Evolutionary conservation across 1,140 invertebrate species (phyloP).

Genomic region (Prorops nasuta): DNA sequence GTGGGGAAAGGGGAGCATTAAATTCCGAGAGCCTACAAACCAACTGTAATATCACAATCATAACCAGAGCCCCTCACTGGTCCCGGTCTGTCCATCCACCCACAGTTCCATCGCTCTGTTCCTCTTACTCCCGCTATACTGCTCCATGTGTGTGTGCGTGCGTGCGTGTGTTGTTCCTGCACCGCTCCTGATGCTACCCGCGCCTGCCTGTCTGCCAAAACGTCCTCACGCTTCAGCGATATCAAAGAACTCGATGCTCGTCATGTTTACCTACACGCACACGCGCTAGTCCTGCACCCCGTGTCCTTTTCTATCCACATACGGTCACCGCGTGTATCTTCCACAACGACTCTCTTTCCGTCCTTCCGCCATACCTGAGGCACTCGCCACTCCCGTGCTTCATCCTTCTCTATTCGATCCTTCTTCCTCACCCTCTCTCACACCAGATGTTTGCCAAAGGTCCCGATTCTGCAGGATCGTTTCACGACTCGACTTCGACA

Average conservation of each 20-base stretch:
- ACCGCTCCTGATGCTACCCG: neutral
- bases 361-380: too few relatives aligned
- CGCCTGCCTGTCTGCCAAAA: slow-evolving; percentile 32
- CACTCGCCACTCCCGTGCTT: too few relatives aligned
- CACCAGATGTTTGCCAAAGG: too few relatives aligned
- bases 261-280: slow-evolving; percentile 39
- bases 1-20: slow-evolving; percentile 6
- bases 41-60: slow-evolving; percentile 53
- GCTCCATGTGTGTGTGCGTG: slow-evolving; percentile 21
- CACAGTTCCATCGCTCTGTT: slow-evolving; percentile 17
- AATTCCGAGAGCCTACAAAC: slow-evolving; percentile 46
- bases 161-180: neutral
- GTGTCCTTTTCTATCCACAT: too few relatives aligned
- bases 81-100: slow-evolving; percentile 32
- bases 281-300: too few relatives aligned
- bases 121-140: slow-evolving; percentile 30
- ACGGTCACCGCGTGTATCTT: too few relatives aligned
- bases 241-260: slow-evolving; percentile 44
- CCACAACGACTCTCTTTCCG: too few relatives aligned
- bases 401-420: too few relatives aligned
- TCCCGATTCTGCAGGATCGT: too few relatives aligned
- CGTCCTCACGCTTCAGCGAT: slow-evolving; percentile 49
- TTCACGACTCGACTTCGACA: too few relatives aligned
- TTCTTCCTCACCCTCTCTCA: too few relatives aligned
- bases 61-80: slow-evolving; percentile 45